Percentiles rank a stretch among this genome's conserved stretches.
Evolutionary conservation across 2,113 vertebrate genomes (phyloP).

Genomic region (Melanotaenia duboulayi): DNA sequence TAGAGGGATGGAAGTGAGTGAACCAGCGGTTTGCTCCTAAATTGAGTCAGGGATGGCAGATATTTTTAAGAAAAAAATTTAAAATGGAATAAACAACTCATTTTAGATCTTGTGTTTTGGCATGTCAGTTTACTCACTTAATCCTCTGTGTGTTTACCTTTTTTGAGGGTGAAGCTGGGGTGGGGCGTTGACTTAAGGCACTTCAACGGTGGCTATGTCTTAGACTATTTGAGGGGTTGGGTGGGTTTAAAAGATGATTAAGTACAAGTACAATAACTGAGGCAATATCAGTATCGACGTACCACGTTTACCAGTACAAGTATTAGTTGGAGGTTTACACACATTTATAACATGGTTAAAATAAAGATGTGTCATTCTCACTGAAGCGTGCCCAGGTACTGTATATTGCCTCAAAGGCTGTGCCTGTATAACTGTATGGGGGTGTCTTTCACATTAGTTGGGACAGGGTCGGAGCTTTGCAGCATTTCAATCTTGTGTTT

Average conservation of each 20-base stretch:
- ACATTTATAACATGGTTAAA: not conserved
- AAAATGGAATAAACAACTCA: constrained; percentile 70
- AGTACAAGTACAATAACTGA: constrained; percentile 33
- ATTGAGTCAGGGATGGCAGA: constrained; percentile 69
- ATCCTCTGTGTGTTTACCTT: constrained; percentile 76
- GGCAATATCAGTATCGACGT: constrained; percentile 17
- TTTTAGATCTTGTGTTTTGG: constrained; percentile 78
- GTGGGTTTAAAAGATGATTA: constrained; percentile 48
- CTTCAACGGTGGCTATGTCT: constrained; percentile 27
- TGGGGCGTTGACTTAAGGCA: constrained; percentile 72
- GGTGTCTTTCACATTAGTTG: constrained; percentile 55
- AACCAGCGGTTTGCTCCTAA: constrained; percentile 77
- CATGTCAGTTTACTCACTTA: constrained; percentile 83
- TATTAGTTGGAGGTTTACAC: not conserved
- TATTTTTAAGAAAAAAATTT: constrained; percentile 79
- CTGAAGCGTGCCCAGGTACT: not conserved
- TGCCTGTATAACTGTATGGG: constrained; percentile 23
- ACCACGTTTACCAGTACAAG: not conserved
- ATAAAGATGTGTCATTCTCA: not conserved
- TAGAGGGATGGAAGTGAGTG: constrained; percentile 43
- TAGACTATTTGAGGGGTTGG: constrained; percentile 37
- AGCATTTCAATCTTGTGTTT: constrained; percentile 69
- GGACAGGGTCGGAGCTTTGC: constrained; percentile 64
- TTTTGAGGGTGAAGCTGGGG: constrained; percentile 81
- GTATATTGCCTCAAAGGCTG: constrained; percentile 48